Conservation (phyloP, 2,113 vertebrate species). For the Ochotona curzoniae region DNA sequence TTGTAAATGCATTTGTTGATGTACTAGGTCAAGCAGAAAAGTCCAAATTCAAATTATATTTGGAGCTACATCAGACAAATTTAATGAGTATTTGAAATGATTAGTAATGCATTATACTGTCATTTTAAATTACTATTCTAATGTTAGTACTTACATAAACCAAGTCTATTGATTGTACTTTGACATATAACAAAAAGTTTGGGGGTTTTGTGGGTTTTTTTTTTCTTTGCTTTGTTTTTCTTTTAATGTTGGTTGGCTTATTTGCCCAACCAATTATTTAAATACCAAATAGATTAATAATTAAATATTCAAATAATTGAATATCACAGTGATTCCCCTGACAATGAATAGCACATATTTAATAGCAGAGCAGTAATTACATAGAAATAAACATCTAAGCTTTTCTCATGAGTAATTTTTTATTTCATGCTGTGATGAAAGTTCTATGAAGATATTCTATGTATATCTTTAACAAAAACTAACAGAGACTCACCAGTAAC, state of each 20-base stretch:
- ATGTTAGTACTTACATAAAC: neutral
- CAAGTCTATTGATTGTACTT: slow-evolving; percentile 20
- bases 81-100: slow-evolving; percentile 44
- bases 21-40: neutral
- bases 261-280: slow-evolving; percentile 32
- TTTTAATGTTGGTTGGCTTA: neutral
- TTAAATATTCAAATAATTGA: slow-evolving; percentile 34
- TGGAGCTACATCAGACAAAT: neutral
- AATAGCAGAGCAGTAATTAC: neutral
- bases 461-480: slow-evolving; percentile 19
- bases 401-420: neutral
- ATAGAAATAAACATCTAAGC: neutral
- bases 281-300: slow-evolving; percentile 64
- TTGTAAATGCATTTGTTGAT: slow-evolving; percentile 28
- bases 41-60: slow-evolving; percentile 12
- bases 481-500: neutral
- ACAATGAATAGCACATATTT: neutral
- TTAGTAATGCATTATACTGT: neutral
- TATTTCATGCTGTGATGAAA: neutral
- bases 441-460: neutral
- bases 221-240: neutral
- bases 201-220: neutral
- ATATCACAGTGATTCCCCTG: slow-evolving; percentile 21
- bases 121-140: slow-evolving; percentile 31
- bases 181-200: neutral